phyloP scores from a whole-genome alignment of 2,113 vertebrate species.

The Coturnix japonica region DNA sequence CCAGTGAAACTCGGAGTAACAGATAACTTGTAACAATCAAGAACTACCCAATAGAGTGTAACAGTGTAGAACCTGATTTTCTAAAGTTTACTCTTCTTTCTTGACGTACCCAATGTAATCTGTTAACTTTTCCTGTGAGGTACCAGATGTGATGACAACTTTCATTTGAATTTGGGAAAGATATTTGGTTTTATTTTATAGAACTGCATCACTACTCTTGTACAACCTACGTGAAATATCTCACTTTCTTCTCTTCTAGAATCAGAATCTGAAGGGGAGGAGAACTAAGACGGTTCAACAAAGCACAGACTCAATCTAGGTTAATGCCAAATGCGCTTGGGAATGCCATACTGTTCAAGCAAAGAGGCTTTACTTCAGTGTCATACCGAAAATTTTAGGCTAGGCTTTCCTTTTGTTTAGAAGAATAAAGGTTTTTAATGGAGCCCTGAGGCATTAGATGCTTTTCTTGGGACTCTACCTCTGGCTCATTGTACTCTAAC shows the following conservation, averaged over 20 bases:
- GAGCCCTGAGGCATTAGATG: conserved; percentile 78
- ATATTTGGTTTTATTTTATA: neutral
- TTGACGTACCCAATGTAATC: neutral
- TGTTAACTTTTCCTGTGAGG: neutral
- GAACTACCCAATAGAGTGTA: neutral
- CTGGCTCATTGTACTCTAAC: conserved; percentile 75
- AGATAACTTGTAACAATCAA: neutral
- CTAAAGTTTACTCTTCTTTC: neutral
- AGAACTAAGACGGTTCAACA: conserved; percentile 74
- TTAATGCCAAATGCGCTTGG: conserved; percentile 60
- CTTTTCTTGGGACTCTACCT: conserved; percentile 79
- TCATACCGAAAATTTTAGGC: conserved; percentile 75
- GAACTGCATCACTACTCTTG: neutral
- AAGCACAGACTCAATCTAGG: conserved; percentile 62
- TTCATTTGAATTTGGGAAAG: neutral
- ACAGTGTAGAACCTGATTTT: neutral
- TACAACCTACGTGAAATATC: neutral
- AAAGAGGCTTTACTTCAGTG: conserved; percentile 77
- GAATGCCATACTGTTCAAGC: conserved; percentile 68
- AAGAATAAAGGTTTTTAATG: conserved; percentile 75
- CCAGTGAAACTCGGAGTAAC: neutral
- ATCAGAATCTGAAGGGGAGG: conserved; percentile 90
- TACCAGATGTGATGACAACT: neutral
- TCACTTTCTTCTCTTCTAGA: conserved; percentile 76
- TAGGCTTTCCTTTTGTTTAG: conserved; percentile 78